Conservation (phyloP, 2,113 vertebrate species). For the Mesocricetus auratus region DNA sequence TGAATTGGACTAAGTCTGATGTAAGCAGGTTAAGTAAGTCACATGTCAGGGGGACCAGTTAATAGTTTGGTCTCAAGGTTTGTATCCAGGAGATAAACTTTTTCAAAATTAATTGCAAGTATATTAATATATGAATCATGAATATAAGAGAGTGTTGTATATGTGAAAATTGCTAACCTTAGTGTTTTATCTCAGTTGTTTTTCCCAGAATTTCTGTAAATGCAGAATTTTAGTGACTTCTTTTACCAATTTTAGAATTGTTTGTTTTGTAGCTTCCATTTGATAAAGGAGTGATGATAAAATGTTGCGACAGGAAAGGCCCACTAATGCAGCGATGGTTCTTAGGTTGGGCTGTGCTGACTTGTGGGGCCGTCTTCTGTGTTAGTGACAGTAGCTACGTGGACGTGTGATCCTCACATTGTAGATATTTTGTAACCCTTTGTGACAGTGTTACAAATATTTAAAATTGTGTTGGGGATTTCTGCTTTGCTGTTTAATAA, state of each 20-base stretch:
- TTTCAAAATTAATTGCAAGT: conserved; percentile 54
- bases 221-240: conserved; percentile 8
- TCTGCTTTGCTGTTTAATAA: conserved; percentile 89
- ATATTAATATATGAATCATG: conserved; percentile 64
- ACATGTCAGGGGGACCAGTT: not conserved
- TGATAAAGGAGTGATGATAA: conserved; percentile 69
- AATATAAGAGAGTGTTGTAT: conserved; percentile 58
- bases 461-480: conserved; percentile 86
- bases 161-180: not conserved
- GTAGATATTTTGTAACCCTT: conserved; percentile 76
- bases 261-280: conserved; percentile 60
- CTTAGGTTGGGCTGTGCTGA: conserved; percentile 69
- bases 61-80: conserved; percentile 47
- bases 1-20: conserved; percentile 36
- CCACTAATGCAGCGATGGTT: conserved; percentile 70
- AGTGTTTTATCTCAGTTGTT: conserved; percentile 35
- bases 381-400: conserved; percentile 77
- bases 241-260: conserved; percentile 49
- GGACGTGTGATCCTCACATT: conserved; percentile 78
- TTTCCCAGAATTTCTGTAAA: conserved; percentile 56
- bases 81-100: conserved; percentile 25
- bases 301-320: conserved; percentile 63
- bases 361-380: conserved; percentile 67
- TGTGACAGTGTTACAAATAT: conserved; percentile 83
- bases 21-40: not conserved